Evolutionary conservation across 2,888 invertebrate genomes (phyloP), one percentile per base, ranked within the genome.

Genomic region (Spicauda simplicius): DNA sequence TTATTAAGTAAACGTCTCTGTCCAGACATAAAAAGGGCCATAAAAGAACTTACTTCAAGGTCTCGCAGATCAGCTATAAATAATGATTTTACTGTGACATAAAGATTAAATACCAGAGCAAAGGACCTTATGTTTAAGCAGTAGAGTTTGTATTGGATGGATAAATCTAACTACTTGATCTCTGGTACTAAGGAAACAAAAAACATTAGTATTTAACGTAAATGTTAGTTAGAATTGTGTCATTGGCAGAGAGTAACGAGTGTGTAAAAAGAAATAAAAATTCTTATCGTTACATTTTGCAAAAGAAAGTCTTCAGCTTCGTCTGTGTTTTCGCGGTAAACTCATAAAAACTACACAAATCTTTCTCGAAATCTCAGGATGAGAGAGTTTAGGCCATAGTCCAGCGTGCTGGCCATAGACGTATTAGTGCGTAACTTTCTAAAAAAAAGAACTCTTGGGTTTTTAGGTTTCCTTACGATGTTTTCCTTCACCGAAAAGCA

Each of bases 1-100:
- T 58, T 45, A 45, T 58, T 45, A 45, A 20, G 45, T 45, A 58
- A 41, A 45, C 58, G 57, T 41, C 19, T 56, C 37, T 45, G 45
- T 10, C 25, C n/a, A 20, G 19, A 58, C 58, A 45, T 58, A 58
- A 58, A 33, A 58, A 58, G 37, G 58, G n/a, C 10, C 45, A 37
- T 58, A 58, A 58, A 58, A 2, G 41, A 10, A 25, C 19, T n/a
- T 25, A 45, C 58, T 16, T 48, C 48, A 16, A 48, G 48, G n/a
- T 48, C 48, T 48, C 7, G 7, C 48, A 16, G 8, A 48, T 48
- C n/a, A 48, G 14, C 48, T 48, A 48, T 48, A 48, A 48, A 48
- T 16, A 16, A 48, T 45, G 45, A n/a, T 45, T 45, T 45, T n/a
- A n/a, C 5, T n/a, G 45, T 4, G 48, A 16, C 45, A 45, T 45